These are phyloP conservation scores for Coendou prehensilis DNA, from an alignment of 2,797 vertebrate species.

Conservation along the genomic window DNA sequence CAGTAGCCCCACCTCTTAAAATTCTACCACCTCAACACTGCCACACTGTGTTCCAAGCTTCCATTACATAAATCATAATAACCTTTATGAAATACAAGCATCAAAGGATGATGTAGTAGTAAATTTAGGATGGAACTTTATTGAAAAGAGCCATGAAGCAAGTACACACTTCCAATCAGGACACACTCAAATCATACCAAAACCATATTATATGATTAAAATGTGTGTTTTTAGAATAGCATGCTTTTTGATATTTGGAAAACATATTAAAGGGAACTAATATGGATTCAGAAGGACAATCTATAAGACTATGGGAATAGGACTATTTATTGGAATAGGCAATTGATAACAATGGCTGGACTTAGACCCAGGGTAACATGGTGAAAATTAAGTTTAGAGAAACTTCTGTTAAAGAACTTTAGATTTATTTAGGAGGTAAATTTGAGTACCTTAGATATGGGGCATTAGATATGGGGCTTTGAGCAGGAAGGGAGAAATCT, in stretches of 20 bases:
- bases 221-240: constrained; percentile 33
- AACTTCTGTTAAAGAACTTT: neutral
- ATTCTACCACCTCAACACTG: no score
- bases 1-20: neutral
- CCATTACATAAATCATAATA: neutral
- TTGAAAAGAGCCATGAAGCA: neutral
- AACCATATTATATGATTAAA: neutral
- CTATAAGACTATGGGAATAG: neutral
- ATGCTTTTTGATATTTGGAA: neutral
- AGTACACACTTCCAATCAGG: neutral
- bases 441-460: neutral
- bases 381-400: neutral
- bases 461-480: neutral
- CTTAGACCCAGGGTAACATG: neutral
- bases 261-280: neutral
- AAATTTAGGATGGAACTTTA: neutral
- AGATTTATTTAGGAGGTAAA: constrained; percentile 32
- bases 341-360: neutral
- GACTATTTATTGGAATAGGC: neutral
- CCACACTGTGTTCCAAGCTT: neutral
- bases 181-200: neutral
- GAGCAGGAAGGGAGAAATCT: neutral
- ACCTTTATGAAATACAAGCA: neutral
- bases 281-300: neutral
- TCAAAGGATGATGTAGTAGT: neutral